Base-by-base conservation (phyloP, 1,140 invertebrate species). In the Drosophila quadrilineata region DNA sequence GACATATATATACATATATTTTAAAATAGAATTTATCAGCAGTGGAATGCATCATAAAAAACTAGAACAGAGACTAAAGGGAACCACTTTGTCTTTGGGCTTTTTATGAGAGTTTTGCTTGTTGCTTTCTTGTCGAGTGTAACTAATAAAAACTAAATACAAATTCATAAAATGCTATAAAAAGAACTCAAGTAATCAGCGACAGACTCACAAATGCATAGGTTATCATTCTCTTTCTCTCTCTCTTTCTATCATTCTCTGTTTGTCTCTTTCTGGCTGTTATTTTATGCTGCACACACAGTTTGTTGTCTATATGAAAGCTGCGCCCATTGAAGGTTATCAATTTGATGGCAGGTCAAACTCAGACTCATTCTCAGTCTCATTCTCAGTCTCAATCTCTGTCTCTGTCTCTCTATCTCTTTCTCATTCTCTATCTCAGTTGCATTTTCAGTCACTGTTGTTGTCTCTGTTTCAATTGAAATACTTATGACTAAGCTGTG, bases 401-500 rank as follows among this genome's bases (percentile, higher is more conserved):
- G 31, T 8, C 33, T 9, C 33, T 22, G 24, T 2, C 28, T 3
- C 12, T 24, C 50, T n/a, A 28, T 19, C n/a, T 29, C 16, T 1
- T 9, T 5, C 36, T 26, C n/a, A 3, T 21, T 24, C 40, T 48
- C 59, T 50, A 24, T 52, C 19, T 3, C 22, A 52, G 46, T 26
- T 48, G 9, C 52, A 52, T 57, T 71, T 31, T 3, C 66, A 19
- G 36, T 56, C 38, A 56, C 72, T 70, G 52, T 58, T 43, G 60
- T 57, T 66, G 48, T 54, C 58, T 72, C 75, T 82, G 76, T 84
- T n/a, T 43, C 57, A 29, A 57, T 41, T 50, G 72, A 53, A 57
- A 69, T 69, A 52, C 29, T 65, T 68, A 82, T 82, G 77, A 82
- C 77, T 82, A 82, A 82, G 77, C 69, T 53, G 73, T n/a, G n/a